Evolutionary conservation across 2,113 vertebrate species (phyloP).

Genomic region (Anseranas semipalmata): DNA sequence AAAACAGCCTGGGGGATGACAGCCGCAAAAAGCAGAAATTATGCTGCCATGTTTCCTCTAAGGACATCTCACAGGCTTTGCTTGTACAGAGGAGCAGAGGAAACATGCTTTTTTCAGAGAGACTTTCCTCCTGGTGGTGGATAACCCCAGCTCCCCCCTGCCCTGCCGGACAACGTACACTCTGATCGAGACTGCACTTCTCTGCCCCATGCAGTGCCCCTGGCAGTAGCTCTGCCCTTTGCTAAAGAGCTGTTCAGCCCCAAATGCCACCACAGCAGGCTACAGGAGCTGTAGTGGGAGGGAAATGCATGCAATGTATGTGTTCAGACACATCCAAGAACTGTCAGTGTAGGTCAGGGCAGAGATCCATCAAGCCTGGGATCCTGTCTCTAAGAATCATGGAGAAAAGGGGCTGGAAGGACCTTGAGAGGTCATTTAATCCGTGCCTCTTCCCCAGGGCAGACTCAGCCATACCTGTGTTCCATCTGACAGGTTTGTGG

Average conservation of each 20-base stretch:
- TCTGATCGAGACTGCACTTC: background rate
- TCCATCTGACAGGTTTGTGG: background rate
- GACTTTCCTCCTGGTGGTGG: background rate
- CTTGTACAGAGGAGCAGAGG: background rate
- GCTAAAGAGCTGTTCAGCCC: constrained; percentile 40
- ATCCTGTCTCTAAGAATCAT: constrained; percentile 53
- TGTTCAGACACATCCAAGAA: constrained; percentile 25
- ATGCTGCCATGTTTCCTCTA: background rate
- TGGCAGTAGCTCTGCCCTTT: constrained; percentile 15
- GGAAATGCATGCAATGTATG: background rate
- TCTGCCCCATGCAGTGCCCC: background rate
- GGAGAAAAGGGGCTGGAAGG: background rate
- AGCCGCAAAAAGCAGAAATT: background rate
- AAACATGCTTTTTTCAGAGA: background rate
- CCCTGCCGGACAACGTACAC: background rate
- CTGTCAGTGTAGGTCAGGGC: constrained; percentile 56
- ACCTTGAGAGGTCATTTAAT: constrained; percentile 63
- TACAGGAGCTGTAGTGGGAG: background rate
- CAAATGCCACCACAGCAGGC: background rate
- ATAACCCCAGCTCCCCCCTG: background rate
- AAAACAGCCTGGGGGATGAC: background rate
- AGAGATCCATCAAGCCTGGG: constrained; percentile 45
- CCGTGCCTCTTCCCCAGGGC: background rate
- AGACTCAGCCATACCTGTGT: constrained; percentile 24
- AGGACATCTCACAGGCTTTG: background rate